Base-by-base conservation (phyloP, 1,140 invertebrate species). In the Cydia strobilella region DNA sequence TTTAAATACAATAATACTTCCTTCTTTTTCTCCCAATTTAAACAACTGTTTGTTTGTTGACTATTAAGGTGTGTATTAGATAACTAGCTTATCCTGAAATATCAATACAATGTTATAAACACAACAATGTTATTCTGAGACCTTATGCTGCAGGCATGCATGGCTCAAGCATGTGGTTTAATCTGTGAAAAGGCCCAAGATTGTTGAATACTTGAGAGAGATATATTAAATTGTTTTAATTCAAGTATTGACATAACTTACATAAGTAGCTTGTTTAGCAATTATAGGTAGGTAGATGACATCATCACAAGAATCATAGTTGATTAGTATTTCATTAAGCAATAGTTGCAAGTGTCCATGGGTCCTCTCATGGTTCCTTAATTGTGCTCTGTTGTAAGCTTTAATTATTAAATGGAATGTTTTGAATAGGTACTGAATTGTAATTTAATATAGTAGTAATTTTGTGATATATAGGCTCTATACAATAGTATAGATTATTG, bases 61-160 rank as follows among this genome's bases (percentile, higher is more conserved):
- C 6, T n/a, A 23, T 23, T 59, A 59, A 59, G 5, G 2, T 23
- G 20, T 23, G 9, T 59, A 23, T 51, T 59, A 23, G 54, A 59
- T 59, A 59, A 23, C 20, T 59, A 20, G 20, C 20, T 59, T 23
- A 59, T 59, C 54, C 20, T 59, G 54, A 59, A 20, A 59, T 23
- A 12, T 23, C 54, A 59, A 23, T 59, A 59, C 54, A 59, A 59
- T 59, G 54, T 59, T 59, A 59, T n/a, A 54, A 54, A 54, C 51
- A 54, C n/a, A 54, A 48, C 54, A 59, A 23, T 59, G 54, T 59
- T 59, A 9, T 59, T 59, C 51, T 59, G 6, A 59, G 15, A 59
- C 18, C 54, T n/a, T 3, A 18, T 23, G 12, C 10, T 18, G 6
- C 48, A 51, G 7, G 48, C 48, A 51, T 18, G 48, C 42, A 45